These are phyloP conservation scores for Isurus oxyrinchus DNA, from an alignment of 2,113 vertebrate species.

Conservation along the genomic window DNA sequence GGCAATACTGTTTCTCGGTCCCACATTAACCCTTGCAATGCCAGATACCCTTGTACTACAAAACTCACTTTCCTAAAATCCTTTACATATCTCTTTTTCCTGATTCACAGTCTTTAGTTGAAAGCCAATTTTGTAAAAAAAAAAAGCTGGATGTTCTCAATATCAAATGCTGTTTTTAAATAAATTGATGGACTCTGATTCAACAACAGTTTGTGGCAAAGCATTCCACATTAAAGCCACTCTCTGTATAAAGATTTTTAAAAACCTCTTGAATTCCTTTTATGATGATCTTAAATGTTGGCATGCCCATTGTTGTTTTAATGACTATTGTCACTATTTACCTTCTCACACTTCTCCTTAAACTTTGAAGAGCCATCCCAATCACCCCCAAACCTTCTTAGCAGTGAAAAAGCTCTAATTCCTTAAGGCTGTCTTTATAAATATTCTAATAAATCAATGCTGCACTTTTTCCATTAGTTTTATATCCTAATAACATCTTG, in stretches of 20 bases:
- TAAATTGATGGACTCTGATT: background rate
- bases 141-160: background rate
- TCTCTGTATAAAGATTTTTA: background rate
- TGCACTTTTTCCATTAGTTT: background rate
- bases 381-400: background rate
- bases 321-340: background rate
- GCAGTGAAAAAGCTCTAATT: background rate
- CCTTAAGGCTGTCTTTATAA: background rate
- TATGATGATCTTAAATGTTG: background rate
- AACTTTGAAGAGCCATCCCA: background rate
- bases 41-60: background rate
- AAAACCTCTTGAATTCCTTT: background rate
- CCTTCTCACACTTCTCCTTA: background rate
- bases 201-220: background rate
- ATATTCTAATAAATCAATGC: background rate
- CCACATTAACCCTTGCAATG: too few species aligned
- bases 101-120: background rate
- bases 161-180: background rate
- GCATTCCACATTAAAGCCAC: background rate
- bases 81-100: background rate
- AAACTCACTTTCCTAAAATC: background rate
- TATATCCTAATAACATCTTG: background rate
- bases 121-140: background rate
- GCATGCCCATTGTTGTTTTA: background rate
- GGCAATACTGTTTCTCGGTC: too few species aligned